phyloP scores from a whole-genome alignment of 2,888 invertebrate genomes.

The Hemicrepidius hirtus region DNA sequence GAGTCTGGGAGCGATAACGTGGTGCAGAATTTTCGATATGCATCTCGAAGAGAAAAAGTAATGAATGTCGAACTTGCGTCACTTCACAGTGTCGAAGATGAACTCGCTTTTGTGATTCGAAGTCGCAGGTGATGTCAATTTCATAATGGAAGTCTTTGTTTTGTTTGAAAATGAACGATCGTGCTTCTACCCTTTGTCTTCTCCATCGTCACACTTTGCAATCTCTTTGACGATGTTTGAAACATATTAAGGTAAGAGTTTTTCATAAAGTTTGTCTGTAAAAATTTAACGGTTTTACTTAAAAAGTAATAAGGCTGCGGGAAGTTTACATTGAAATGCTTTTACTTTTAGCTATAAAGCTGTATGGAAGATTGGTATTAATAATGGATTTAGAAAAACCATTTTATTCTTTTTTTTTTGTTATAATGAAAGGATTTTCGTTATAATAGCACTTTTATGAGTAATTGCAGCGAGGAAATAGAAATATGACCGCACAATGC shows the following conservation, averaged over 20 bases:
- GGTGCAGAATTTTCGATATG: slow-evolving; percentile 35
- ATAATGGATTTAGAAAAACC: slow-evolving; percentile 25
- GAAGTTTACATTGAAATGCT: slow-evolving; percentile 65
- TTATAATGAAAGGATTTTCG: not conserved
- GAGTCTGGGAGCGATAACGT: slow-evolving; percentile 15
- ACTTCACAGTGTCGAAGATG: slow-evolving; percentile 19
- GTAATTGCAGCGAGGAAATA: too few species aligned
- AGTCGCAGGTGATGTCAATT: slow-evolving; percentile 47
- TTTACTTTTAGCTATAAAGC: slow-evolving; percentile 66
- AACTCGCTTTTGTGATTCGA: slow-evolving; percentile 34
- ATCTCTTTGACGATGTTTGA: slow-evolving; percentile 36
- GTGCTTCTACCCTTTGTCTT: slow-evolving; percentile 23
- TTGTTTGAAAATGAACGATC: slow-evolving; percentile 28
- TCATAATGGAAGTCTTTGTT: slow-evolving; percentile 44
- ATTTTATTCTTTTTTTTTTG: slow-evolving; percentile 12
- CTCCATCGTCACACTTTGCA: slow-evolving; percentile 19
- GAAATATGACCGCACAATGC: too few species aligned
- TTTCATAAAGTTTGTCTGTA: slow-evolving; percentile 59
- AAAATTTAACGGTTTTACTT: slow-evolving; percentile 66
- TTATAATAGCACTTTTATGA: too few species aligned
- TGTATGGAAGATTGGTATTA: slow-evolving; percentile 62
- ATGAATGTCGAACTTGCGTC: slow-evolving; percentile 32
- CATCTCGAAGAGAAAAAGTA: slow-evolving; percentile 33
- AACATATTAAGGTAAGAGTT: slow-evolving; percentile 45
- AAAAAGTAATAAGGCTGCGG: slow-evolving; percentile 58